Base-by-base conservation (phyloP, 2,113 vertebrate genomes). In the Equus przewalskii region DNA sequence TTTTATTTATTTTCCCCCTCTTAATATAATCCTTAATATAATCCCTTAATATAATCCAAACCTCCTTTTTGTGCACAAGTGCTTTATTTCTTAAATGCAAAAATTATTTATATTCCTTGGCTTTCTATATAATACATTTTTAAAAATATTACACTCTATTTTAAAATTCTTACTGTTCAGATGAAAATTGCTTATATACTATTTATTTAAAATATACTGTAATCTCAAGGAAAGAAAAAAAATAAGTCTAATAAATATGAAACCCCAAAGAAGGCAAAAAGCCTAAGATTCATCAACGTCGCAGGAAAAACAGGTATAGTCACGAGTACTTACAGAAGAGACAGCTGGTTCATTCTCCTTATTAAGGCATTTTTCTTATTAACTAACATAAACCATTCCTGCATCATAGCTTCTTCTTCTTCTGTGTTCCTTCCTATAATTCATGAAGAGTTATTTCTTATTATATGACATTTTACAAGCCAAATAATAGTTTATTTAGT, bases 341-440 rank as follows among this genome's bases (percentile, higher is more conserved):
- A 99, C 94, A 99, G 99, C 98, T 99, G 99, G 98, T 99, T 99
- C 99, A 99, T 99, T 97, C 99, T 98, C 94, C 99, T 98, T 98
- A 99, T 99, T 97, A 99, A 99, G 75, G 99, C 99, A 89, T 99
- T 99, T 99, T 99, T 99, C 99, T 99, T 99, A 98, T 99, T 99
- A 97, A 99, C 99, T 98, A 99, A 98, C 99, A 99, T 99, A 99
- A 99, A 99, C 99, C 99, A 99, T 97, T 99, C 99, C 98, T 99
- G 99, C 99, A 99, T 99, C 99, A 99, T 99, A 93, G 99, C 98
- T 98, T 99, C 99, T 98, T 99, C 99, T 98, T 99, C 99, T 98
- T 99, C 99, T 30, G 99, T 99, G 98, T 99, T 99, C 98, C 99
- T 99, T 91, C 99, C 99, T 99, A 97, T n/a, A 99, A 97, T 67